Conservation (phyloP, 2,797 vertebrate species). For the Sylvilagus floridanus region DNA sequence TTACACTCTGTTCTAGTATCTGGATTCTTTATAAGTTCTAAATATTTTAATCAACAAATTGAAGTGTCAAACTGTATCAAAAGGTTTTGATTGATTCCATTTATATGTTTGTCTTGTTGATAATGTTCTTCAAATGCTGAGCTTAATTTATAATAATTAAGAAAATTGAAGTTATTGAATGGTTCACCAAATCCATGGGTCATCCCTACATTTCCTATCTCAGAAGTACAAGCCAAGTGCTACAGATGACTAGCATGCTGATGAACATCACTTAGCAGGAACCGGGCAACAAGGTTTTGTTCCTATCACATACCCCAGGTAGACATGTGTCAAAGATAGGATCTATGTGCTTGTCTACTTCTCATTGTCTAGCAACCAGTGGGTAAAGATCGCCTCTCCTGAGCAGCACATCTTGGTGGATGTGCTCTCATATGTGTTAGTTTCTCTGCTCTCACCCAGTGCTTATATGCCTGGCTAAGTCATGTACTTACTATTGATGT, state of each 20-base stretch:
- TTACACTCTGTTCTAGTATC: background rate
- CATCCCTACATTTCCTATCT: background rate
- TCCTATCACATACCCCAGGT: background rate
- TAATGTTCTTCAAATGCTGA: background rate
- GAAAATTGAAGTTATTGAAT: background rate
- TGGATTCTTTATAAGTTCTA: background rate
- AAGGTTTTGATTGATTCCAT: background rate
- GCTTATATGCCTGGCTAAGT: no score
- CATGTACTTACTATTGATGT: background rate
- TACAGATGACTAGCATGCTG: background rate
- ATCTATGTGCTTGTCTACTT: background rate
- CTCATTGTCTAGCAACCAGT: background rate
- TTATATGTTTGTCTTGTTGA: background rate
- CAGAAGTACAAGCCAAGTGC: background rate
- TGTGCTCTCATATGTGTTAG: background rate
- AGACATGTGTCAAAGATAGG: background rate
- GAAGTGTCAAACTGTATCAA: background rate
- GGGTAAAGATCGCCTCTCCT: background rate
- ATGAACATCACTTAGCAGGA: background rate
- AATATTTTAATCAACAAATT: conserved; percentile 1
- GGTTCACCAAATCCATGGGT: background rate
- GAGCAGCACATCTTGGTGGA: background rate
- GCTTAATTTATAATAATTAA: background rate
- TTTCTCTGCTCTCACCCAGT: background rate
- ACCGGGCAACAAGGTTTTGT: background rate